Evolutionary conservation across 2,797 vertebrate genomes (phyloP).

Genomic region (Enoplosus armatus): DNA sequence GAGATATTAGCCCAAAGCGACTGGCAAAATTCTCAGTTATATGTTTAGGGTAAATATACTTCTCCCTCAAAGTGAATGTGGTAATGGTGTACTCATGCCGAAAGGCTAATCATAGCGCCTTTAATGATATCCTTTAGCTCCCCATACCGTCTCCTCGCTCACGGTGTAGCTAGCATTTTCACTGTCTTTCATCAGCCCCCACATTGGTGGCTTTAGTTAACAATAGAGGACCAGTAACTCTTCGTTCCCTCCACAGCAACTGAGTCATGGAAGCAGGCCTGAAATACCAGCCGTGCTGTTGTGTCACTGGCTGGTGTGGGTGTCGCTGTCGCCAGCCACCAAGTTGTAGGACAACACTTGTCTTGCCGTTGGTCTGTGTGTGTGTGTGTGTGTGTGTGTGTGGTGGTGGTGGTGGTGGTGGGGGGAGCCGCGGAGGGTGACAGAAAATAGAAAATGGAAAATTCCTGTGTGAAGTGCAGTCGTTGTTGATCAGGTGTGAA

Average conservation of each 20-base stretch:
- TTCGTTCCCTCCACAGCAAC: slow-evolving; percentile 46
- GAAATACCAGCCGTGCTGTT: slow-evolving; percentile 73
- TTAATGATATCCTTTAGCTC: slow-evolving; percentile 1
- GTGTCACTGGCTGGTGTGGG: slow-evolving; percentile 60
- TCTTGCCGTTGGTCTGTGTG: slow-evolving; percentile 62
- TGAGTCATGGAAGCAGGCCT: slow-evolving; percentile 60
- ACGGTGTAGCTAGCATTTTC: neutral
- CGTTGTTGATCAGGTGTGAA: slow-evolving; percentile 87
- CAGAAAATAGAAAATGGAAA: slow-evolving; percentile 89
- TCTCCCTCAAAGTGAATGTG: neutral
- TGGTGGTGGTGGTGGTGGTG: no score
- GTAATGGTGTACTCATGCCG: neutral
- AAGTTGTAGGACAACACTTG: slow-evolving; percentile 77
- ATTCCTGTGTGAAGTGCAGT: slow-evolving; percentile 88
- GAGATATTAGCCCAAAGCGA: neutral
- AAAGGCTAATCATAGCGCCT: slow-evolving; percentile 3
- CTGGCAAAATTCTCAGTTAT: neutral
- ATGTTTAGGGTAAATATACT: neutral
- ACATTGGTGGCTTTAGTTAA: slow-evolving; percentile 12
- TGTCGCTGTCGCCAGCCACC: slow-evolving; percentile 61
- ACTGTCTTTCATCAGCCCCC: slow-evolving; percentile 20
- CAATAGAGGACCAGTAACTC: slow-evolving; percentile 26
- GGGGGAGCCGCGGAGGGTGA: slow-evolving; percentile 45
- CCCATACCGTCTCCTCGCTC: neutral
- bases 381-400: no score